These are phyloP conservation scores for Plectus sambesii DNA, from an alignment of 1,140 invertebrate species.

Conservation along the genomic window DNA sequence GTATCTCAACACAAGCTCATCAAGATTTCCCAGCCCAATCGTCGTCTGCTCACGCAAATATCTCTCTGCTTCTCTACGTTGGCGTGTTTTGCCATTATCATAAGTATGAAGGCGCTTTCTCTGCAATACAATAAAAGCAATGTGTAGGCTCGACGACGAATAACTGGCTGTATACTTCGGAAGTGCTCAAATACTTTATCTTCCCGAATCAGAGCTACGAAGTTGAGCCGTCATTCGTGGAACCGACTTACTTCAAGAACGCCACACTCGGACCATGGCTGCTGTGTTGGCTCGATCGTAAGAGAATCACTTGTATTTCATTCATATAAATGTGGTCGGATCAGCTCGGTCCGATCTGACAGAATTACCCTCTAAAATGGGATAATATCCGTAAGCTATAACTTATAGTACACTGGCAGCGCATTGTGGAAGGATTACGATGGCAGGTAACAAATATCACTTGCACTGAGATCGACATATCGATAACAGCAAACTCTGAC, in stretches of 20 bases:
- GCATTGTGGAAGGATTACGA: no score
- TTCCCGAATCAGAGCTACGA: slow-evolving; percentile 30
- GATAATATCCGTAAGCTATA: no score
- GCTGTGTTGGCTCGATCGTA: slow-evolving; percentile 44
- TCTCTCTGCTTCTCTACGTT: slow-evolving; percentile 17
- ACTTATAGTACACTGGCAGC: no score
- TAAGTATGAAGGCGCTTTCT: slow-evolving; percentile 14
- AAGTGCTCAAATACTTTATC: slow-evolving; percentile 39
- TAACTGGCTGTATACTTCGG: slow-evolving; percentile 42
- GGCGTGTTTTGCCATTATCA: slow-evolving; percentile 10
- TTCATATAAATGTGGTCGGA: no score
- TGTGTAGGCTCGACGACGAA: slow-evolving; percentile 37
- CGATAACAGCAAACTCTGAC: no score
- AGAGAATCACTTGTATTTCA: slow-evolving; percentile 15
- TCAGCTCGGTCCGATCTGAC: no score
- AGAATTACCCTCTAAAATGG: no score
- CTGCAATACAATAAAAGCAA: neutral
- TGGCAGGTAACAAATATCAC: no score
- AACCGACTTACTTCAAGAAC: slow-evolving; percentile 32
- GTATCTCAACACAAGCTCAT: slow-evolving; percentile 26
- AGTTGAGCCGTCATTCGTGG: slow-evolving; percentile 6
- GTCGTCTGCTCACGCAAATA: slow-evolving; percentile 10
- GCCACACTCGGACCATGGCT: slow-evolving; percentile 41
- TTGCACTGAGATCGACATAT: no score
- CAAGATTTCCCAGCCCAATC: slow-evolving; percentile 22